Base-by-base conservation (phyloP, 1,140 invertebrate species). In the Proales similis region DNA sequence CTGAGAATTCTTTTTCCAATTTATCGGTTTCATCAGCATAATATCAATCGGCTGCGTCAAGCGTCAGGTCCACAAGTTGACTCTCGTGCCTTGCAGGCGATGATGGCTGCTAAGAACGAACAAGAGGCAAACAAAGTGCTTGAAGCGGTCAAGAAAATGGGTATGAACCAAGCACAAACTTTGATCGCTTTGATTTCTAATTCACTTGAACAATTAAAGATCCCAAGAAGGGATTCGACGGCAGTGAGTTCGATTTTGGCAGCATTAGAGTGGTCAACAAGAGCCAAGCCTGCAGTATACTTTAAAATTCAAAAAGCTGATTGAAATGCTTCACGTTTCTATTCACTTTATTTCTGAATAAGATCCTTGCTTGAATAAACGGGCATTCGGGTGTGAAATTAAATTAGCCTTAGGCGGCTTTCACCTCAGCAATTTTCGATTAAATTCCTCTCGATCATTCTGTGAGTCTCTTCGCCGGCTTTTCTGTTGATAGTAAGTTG, bases 171-270 rank as follows among this genome's bases (percentile, higher is more conserved):
- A 19, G 51, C 45, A 57, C 39, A 36, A 36, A 36, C 9, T 36
- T 24, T 39, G 27, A 36, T 9, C 11, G 3, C 39, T 22, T 17
- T 14, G 26, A 38, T 9, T 33, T 33, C 17, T 38, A 22, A 39
- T 29, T 39, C 19, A 30, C 30, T 14, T 12, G 17, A 39, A 7
- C 2, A 2, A 36, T 39, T 5, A 5, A 24, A 46, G 27, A 17
- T 3, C 30, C 51, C 51, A 57, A 27, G n/a, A 26, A 57, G 51
- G 19, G 51, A 14, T 12, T 57, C 51, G 45, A 42, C 51, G 30
- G n/a, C 30, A 17, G 51, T 19, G 17, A 57, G 51, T 36, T n/a
- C n/a, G n/a, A n/a, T n/a, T n/a, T n/a, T n/a, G n/a, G 24, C 22
- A 42, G 14, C 9, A 36, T 14, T 36, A 36, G 14, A 36, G 33